These are phyloP conservation scores for Tridacna gigas DNA, from an alignment of 2,888 invertebrate genomes.

Conservation along the genomic window DNA sequence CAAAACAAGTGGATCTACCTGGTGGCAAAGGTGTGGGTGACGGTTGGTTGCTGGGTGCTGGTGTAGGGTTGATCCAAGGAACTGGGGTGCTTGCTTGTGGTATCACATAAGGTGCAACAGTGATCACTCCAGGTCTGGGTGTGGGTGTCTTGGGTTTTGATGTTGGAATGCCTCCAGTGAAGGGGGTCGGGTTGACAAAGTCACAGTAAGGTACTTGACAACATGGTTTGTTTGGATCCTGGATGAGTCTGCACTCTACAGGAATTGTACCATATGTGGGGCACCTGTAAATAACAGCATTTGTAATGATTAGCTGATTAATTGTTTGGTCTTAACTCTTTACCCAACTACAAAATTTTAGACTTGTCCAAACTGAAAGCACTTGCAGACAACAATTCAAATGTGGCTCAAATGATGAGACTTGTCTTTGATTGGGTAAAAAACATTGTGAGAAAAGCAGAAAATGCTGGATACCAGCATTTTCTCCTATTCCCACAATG, in stretches of 20 bases:
- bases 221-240: conserved; percentile 71
- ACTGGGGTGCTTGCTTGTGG: conserved; percentile 57
- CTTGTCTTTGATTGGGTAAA: too few relatives aligned
- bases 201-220: conserved; percentile 74
- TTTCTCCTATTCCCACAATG: too few relatives aligned
- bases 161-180: conserved; percentile 67
- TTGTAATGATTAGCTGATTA: too few relatives aligned
- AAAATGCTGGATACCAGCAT: too few relatives aligned
- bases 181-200: conserved; percentile 73
- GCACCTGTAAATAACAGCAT: conserved; percentile 59
- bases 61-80: conserved; percentile 33
- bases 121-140: conserved; percentile 58
- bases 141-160: conserved; percentile 60
- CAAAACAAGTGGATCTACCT: background rate
- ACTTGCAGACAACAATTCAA: too few relatives aligned
- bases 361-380: too few relatives aligned
- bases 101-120: conserved; percentile 58
- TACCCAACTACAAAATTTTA: too few relatives aligned
- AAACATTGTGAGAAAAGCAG: too few relatives aligned
- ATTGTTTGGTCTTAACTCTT: too few relatives aligned
- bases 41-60: conserved; percentile 47
- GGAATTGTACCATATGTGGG: conserved; percentile 66
- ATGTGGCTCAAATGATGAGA: too few relatives aligned
- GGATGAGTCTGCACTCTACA: conserved; percentile 67
- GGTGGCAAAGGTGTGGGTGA: conserved; percentile 39